A percentile compares a stretch with the other conserved stretches of the same genome.
phyloP scores from a whole-genome alignment of 2,888 invertebrate genomes.

The Eueremaeus valkanovi region DNA sequence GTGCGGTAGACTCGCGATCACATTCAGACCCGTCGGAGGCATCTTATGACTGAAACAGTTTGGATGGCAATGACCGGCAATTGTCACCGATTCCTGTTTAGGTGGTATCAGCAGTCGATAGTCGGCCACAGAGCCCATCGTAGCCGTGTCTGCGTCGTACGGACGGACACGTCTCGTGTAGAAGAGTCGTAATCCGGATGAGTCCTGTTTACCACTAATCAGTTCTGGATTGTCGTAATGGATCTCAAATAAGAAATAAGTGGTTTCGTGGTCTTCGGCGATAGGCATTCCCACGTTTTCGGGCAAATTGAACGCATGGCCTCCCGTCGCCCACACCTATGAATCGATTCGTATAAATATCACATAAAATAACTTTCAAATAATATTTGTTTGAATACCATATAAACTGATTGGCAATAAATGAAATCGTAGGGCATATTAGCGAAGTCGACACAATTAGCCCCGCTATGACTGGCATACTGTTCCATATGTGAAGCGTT shows the following conservation, averaged over 20 bases:
- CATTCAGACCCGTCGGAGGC: conserved; percentile 72
- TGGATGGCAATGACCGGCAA: conserved; percentile 75
- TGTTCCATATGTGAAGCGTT: conserved; percentile 56
- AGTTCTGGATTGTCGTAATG: conserved; percentile 76
- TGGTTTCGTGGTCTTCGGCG: conserved; percentile 69
- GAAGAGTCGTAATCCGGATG: conserved; percentile 67
- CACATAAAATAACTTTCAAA: not conserved
- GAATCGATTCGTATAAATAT: not conserved
- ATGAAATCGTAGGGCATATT: conserved; percentile 76
- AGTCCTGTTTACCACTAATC: conserved; percentile 50
- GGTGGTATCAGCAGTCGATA: conserved; percentile 80
- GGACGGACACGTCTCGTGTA: conserved; percentile 68
- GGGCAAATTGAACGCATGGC: conserved; percentile 44
- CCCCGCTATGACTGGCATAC: conserved; percentile 48
- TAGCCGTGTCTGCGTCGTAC: conserved; percentile 74
- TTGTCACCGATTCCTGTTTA: conserved; percentile 68
- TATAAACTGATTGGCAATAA: conserved; percentile 60
- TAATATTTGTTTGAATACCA: conserved; percentile 8
- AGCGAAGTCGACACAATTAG: conserved; percentile 61
- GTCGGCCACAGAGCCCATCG: conserved; percentile 72
- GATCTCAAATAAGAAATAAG: conserved; percentile 82
- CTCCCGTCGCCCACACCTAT: conserved; percentile 40
- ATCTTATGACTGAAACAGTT: conserved; percentile 63
- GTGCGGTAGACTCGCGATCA: conserved; percentile 75
- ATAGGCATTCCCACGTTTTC: conserved; percentile 70